A percentile compares a stretch with the other conserved stretches of the same genome.
phyloP scores from a whole-genome alignment of 1,140 invertebrate genomes.

The Paraescarpia echinospica region DNA sequence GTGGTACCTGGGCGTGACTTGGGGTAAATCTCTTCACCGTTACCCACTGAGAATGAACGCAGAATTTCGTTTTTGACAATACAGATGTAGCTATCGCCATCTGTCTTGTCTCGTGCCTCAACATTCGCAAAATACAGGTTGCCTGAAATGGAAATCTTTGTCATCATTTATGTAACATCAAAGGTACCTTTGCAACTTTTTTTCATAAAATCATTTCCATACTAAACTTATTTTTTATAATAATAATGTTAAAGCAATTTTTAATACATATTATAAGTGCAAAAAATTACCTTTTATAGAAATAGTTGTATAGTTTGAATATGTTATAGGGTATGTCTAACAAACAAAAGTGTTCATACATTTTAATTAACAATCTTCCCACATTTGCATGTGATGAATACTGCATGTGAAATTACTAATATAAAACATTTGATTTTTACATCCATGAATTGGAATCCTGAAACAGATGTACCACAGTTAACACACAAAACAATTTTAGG shows the following conservation, averaged over 20 bases:
- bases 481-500: background rate
- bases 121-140: constrained; percentile 30
- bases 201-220: background rate
- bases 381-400: background rate
- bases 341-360: background rate
- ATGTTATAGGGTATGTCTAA: background rate
- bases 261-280: no score
- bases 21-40: constrained; percentile 21
- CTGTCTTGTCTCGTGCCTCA: constrained; percentile 16
- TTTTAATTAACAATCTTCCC: background rate
- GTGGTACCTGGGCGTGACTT: background rate
- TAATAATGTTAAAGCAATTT: no score
- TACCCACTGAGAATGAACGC: constrained; percentile 17
- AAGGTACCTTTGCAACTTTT: background rate
- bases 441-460: background rate
- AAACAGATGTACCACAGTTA: background rate
- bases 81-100: constrained; percentile 24
- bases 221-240: background rate
- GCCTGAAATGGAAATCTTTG: constrained; percentile 20
- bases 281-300: background rate
- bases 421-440: background rate
- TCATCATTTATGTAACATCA: background rate
- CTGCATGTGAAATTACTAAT: background rate
- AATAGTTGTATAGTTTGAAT: background rate
- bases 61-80: constrained; percentile 28